Conservation (phyloP, 92 coral and sea anemone species). For the Diadumene lineata region DNA sequence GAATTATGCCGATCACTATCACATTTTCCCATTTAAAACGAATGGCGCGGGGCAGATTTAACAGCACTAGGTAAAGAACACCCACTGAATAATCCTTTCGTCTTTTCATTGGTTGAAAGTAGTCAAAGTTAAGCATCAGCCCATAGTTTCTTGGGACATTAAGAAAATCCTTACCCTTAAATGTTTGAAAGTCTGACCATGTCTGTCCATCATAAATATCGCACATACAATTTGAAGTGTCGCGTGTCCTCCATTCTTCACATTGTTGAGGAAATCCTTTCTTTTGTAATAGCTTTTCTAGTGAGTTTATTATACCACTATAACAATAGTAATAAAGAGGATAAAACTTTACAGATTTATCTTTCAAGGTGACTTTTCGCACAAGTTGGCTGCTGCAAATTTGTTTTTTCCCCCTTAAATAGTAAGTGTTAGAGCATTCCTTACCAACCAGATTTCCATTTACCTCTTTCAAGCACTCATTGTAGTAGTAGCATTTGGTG, state of each 20-base stretch:
- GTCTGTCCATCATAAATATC: not conserved
- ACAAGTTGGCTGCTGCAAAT: slow-evolving; percentile 13
- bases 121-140: not conserved
- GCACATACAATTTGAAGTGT: not conserved
- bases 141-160: not conserved
- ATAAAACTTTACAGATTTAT: not conserved
- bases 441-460: slow-evolving; percentile 5
- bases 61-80: not conserved
- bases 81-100: not conserved
- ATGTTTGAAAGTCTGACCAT: not conserved
- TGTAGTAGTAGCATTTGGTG: slow-evolving; percentile 28
- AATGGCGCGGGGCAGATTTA: not conserved
- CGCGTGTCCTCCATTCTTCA: not conserved
- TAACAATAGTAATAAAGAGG: not conserved
- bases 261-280: not conserved
- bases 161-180: not conserved
- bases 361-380: not conserved
- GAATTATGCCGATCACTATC: not conserved
- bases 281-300: not conserved
- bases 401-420: slow-evolving; percentile 11
- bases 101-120: not conserved
- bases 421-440: not conserved
- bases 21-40: not conserved
- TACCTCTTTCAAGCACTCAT: slow-evolving; percentile 22
- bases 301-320: not conserved